phyloP scores from a whole-genome alignment of 2,113 vertebrate genomes.

The Daboia siamensis region DNA sequence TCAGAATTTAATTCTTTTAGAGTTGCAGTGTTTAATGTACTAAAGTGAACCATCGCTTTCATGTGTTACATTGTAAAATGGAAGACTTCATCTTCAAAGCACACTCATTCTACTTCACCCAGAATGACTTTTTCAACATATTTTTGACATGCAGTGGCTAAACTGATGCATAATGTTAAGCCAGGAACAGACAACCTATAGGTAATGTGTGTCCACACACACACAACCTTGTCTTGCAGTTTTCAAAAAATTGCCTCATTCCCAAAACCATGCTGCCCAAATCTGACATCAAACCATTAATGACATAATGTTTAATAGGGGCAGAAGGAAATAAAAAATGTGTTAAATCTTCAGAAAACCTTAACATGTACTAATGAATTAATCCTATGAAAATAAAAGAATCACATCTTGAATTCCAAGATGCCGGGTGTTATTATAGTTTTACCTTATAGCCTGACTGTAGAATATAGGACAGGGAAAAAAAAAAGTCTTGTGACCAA shows the following conservation, averaged over 20 bases:
- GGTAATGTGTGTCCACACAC: background rate
- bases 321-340: background rate
- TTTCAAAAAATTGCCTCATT: background rate
- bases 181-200: background rate
- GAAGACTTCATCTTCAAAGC: background rate
- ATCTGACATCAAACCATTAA: background rate
- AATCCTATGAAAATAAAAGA: background rate
- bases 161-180: background rate
- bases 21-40: background rate
- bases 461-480: background rate
- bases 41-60: background rate
- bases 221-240: background rate
- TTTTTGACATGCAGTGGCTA: background rate
- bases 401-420: background rate
- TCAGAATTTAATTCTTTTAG: background rate
- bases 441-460: background rate
- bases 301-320: background rate
- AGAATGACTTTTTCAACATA: background rate
- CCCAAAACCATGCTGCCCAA: background rate
- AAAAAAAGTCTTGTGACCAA: background rate
- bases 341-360: background rate
- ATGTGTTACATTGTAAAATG: background rate
- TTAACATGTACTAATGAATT: background rate
- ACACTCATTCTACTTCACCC: background rate
- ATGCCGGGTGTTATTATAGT: background rate